Evolutionary conservation across 2,113 vertebrate species (phyloP), one percentile per base, ranked within the genome.

Genomic region (Pao palembangensis): DNA sequence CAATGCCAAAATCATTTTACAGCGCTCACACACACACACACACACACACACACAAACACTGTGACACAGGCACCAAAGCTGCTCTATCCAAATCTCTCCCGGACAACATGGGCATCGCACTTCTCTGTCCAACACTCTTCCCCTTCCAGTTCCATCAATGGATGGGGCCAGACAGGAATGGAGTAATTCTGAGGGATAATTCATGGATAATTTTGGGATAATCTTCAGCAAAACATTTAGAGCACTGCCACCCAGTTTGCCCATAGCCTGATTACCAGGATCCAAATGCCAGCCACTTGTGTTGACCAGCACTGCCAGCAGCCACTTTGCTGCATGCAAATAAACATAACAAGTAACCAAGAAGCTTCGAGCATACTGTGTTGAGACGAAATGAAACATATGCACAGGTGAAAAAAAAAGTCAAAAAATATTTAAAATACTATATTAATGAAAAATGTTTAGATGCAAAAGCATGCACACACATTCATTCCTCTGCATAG

Each of bases 181-280:
- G 85, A 64, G 78, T 89, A 85, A 85, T 82, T 87, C 87, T 77
- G 56, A 52, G 76, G 82, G 85, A 88, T 89, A 88, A 90, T 87
- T 88, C 81, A 62, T 85, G 85, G 84, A 88, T 89, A 81, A 89
- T 89, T 88, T 88, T 79, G 83, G 88, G 88, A 89, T 89, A 89
- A 89, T 89, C 88, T 88, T 80, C 84, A 86, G 78, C 73, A 83
- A 83, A 87, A 69, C 85, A 80, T 86, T 87, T 75, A 75, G 81
- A 82, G 71, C 57, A 50, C 65, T 82, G 81, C 86, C 85, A 89
- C 84, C 80, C 85, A 85, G 85, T 87, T 86, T 83, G 84, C 84
- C 81, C 78, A 73, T 77, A 74, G 82, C 79, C 83, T 89, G 86
- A 88, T 88, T 87, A 89, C 75, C 78, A 78, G 78, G 72, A 72